A percentile compares a stretch with the other conserved stretches of the same genome.
These are phyloP conservation scores for Zeus faber DNA, from an alignment of 2,113 vertebrate genomes.

Conservation along the genomic window DNA sequence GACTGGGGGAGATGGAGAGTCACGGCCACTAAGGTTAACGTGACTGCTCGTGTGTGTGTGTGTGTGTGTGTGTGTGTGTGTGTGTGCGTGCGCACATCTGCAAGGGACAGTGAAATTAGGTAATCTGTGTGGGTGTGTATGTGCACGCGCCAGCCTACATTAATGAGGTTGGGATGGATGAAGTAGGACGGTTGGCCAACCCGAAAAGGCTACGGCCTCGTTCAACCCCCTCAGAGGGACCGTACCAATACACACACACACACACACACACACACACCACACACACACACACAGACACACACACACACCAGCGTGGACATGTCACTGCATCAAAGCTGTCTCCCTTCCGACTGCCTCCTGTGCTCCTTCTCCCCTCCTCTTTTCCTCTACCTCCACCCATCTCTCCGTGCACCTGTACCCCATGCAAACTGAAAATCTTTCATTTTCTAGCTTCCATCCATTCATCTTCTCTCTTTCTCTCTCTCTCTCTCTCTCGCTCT, in stretches of 20 bases:
- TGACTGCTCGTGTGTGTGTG: conserved; percentile 25
- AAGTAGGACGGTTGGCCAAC: conserved; percentile 54
- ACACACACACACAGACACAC: conserved; percentile 6
- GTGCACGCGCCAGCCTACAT: conserved; percentile 7
- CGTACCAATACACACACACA: conserved; percentile 30
- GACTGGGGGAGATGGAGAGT: conserved; percentile 66
- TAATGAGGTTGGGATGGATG: conserved; percentile 59
- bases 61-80: not conserved
- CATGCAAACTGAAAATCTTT: not conserved
- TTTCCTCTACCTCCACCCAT: not conserved
- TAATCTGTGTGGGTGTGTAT: conserved; percentile 19
- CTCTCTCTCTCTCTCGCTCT: not conserved
- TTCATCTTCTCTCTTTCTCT: not conserved
- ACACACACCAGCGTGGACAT: conserved; percentile 43
- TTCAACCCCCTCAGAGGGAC: conserved; percentile 52
- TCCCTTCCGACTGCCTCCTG: conserved; percentile 43
- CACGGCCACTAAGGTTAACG: conserved; percentile 59
- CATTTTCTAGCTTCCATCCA: not conserved
- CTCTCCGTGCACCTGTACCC: not conserved
- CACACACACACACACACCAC: conserved; percentile 17
- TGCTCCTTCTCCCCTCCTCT: conserved; percentile 31
- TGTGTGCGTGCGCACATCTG: not conserved
- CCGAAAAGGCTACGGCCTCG: conserved; percentile 59
- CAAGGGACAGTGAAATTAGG: not conserved
- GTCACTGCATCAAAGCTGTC: conserved; percentile 55